Conservation (phyloP, 2,113 vertebrate genomes). For the Pluvianellus socialis region DNA sequence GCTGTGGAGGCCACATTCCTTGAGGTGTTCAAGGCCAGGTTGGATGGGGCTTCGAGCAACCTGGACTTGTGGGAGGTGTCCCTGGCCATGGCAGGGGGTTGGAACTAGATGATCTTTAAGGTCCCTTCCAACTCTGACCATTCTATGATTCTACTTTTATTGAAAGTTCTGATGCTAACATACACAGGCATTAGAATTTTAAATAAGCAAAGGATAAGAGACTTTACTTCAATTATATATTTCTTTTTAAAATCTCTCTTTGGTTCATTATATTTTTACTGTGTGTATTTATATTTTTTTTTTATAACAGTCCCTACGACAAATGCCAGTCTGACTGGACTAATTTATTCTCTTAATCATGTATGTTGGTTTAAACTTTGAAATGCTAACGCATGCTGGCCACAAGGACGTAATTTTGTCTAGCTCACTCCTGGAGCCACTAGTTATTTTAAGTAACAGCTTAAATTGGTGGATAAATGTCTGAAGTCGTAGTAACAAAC, state of each 20-base stretch:
- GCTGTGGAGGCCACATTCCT: neutral
- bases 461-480: neutral
- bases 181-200: neutral
- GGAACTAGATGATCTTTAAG: neutral
- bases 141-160: neutral
- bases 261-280: neutral
- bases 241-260: neutral
- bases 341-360: neutral
- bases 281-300: neutral
- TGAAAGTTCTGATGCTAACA: neutral
- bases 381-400: neutral
- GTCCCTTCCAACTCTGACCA: neutral
- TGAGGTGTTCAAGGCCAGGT: neutral
- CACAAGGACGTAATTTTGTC: neutral
- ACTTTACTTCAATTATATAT: neutral
- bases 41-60: neutral
- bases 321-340: neutral
- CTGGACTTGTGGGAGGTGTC: neutral
- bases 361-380: neutral
- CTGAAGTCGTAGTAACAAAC: neutral
- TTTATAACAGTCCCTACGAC: neutral
- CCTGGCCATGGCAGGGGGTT: neutral
- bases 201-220: neutral
- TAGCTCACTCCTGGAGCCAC: neutral
- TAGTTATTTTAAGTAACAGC: constrained; percentile 12